These are phyloP conservation scores for Scotopteryx bipunctaria DNA, from an alignment of 2,888 invertebrate genomes.

Conservation along the genomic window DNA sequence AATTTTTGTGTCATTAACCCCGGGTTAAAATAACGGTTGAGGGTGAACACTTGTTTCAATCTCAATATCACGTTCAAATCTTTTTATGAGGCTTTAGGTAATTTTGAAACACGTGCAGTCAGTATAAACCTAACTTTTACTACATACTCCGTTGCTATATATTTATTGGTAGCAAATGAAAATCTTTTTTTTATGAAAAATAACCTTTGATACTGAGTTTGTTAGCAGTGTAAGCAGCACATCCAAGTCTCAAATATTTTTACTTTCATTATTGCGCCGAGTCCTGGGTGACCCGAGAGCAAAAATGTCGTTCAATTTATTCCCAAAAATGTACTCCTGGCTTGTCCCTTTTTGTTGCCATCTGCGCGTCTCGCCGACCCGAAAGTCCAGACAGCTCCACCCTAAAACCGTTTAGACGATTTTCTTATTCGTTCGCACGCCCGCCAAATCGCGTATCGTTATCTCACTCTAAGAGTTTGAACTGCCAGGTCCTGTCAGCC, in stretches of 20 bases:
- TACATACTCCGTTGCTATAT: background rate
- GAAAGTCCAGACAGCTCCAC: slow-evolving; percentile 82
- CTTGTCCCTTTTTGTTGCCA: slow-evolving; percentile 80
- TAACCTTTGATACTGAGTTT: too few species aligned
- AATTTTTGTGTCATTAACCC: slow-evolving; percentile 74
- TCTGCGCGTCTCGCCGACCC: slow-evolving; percentile 74
- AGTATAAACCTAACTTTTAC: too few species aligned
- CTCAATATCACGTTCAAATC: too few species aligned
- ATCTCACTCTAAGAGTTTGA: slow-evolving; percentile 72
- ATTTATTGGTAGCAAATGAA: background rate
- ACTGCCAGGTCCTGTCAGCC: slow-evolving; percentile 70
- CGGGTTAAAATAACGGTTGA: slow-evolving; percentile 1
- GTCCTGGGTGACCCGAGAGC: slow-evolving; percentile 50
- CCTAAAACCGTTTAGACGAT: slow-evolving; percentile 79
- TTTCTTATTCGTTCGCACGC: slow-evolving; percentile 73
- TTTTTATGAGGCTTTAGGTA: too few species aligned
- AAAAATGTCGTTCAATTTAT: slow-evolving; percentile 82
- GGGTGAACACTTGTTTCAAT: background rate
- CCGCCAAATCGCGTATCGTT: slow-evolving; percentile 63
- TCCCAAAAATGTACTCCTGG: slow-evolving; percentile 76
- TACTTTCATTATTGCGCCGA: slow-evolving; percentile 42
- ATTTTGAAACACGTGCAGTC: too few species aligned
- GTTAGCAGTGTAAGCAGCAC: background rate
- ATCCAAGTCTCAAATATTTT: slow-evolving; percentile 35
- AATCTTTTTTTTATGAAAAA: background rate